Base-by-base conservation (phyloP, 2,888 invertebrate genomes). In the Agrochola litura region DNA sequence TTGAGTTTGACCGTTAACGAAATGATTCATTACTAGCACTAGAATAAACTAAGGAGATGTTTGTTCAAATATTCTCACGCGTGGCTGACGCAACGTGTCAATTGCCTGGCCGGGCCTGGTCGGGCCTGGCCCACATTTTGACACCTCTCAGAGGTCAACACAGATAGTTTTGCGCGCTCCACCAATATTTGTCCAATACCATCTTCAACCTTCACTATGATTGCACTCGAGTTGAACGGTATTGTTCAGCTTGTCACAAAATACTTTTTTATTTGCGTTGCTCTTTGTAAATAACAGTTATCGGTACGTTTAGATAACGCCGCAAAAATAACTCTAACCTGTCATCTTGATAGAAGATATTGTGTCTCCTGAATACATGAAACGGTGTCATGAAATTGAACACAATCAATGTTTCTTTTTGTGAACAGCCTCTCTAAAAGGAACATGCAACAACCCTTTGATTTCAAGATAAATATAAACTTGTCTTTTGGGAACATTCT, bases 41-140 rank as follows among this genome's bases (percentile, higher is more conserved):
- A 95, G 94, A 94, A 95, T 94, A 95, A 95, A 95, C 95, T 93
- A 89, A 91, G 92, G 92, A 92, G 93, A 92, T 95, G 93, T 95
- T 96, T 96, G 95, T 95, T 94, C 93, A 95, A 94, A 96, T 94
- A 94, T 96, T 96, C 96, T 96, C 96, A 96, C 96, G 96, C 94
- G 93, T 93, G 92, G 91, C 92, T 90, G 90, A 89, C 90, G 90
- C 90, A 90, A 89, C 92, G 93, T 94, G 95, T 96, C 95, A 95
- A 94, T 95, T 94, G 94, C 93, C 92, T 87, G 92, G 91, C 90
- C 92, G 91, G 91, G 94, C 92, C 92, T 88, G 91, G 91, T 91
- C 92, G 91, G 91, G 93, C 92, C 92, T 88, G 92, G 91, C 91
- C 92, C 91, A 91, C 93, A 93, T 93, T 95, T 94, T 95, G 95